phyloP scores from a whole-genome alignment of 1,140 invertebrate species.

The Vollenhovia emeryi region DNA sequence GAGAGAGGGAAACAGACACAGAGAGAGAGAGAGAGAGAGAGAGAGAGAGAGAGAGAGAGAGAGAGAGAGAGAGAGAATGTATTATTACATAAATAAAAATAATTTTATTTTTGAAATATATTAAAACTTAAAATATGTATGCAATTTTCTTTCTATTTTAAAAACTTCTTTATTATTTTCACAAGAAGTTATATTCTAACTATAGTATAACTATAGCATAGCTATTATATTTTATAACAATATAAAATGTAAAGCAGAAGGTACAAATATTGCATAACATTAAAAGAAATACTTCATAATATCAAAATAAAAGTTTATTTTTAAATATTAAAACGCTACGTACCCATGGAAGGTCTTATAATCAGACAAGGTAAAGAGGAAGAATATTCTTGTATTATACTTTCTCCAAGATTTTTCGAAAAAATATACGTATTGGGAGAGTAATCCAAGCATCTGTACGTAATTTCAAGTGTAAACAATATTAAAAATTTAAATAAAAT shows the following conservation, averaged over 20 bases:
- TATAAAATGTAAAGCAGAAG: neutral
- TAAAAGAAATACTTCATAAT: neutral
- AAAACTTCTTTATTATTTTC: neutral
- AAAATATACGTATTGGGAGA: constrained; percentile 95
- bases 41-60: too few species aligned
- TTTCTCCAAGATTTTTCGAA: constrained; percentile 93
- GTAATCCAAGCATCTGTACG: constrained; percentile 87
- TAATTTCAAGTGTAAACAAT: neutral
- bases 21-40: too few species aligned
- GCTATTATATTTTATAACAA: neutral
- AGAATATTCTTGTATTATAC: constrained; percentile 89
- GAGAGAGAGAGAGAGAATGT: too few species aligned
- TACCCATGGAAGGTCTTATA: constrained; percentile 96
- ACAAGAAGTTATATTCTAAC: neutral
- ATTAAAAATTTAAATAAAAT: neutral
- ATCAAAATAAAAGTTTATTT: neutral
- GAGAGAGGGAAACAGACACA: too few species aligned
- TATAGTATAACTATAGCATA: too few species aligned
- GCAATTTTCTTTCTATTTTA: neutral
- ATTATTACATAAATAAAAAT: too few species aligned
- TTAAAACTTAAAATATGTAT: neutral
- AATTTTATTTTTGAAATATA: neutral
- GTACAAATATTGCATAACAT: neutral
- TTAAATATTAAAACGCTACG: constrained; percentile 49
- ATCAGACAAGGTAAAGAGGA: constrained; percentile 92